Percentiles rank a stretch among this genome's conserved stretches.
phyloP scores from a whole-genome alignment of 2,797 vertebrate genomes.

The Acanthurus lineatus region DNA sequence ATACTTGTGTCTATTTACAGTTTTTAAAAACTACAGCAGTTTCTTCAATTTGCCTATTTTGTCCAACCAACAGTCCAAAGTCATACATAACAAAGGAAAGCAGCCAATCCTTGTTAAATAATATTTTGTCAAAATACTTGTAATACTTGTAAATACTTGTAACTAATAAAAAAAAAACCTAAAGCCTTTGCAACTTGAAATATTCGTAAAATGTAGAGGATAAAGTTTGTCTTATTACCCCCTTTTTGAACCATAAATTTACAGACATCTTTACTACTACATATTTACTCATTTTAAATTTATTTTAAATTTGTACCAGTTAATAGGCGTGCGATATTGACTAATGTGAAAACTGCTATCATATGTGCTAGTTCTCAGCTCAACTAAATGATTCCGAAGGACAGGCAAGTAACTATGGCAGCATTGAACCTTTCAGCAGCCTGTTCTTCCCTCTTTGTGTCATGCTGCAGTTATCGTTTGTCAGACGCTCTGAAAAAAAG shows the following conservation, averaged over 20 bases:
- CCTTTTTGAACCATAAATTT: neutral
- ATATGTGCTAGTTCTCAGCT: neutral
- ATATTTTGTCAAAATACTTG: too few relatives aligned
- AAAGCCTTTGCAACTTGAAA: neutral
- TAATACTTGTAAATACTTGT: neutral
- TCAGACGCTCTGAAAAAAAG: conserved; percentile 37
- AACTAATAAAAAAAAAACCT: neutral
- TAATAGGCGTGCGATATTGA: neutral
- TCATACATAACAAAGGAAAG: neutral
- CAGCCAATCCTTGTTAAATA: neutral
- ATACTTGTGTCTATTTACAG: neutral
- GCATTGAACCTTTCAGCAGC: conserved; percentile 28
- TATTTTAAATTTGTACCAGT: neutral
- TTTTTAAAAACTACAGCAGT: neutral
- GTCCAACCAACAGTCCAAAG: neutral
- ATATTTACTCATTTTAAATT: neutral
- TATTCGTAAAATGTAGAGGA: neutral
- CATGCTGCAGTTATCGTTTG: conserved; percentile 12
- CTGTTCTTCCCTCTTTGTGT: conserved; percentile 19
- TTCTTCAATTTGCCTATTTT: neutral
- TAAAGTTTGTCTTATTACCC: rapidly evolving
- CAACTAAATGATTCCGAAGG: neutral
- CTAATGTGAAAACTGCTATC: neutral
- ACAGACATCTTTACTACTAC: neutral
- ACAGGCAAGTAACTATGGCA: conserved; percentile 5